Conservation (phyloP, 2,888 invertebrate genomes). For the Selenia dentaria region DNA sequence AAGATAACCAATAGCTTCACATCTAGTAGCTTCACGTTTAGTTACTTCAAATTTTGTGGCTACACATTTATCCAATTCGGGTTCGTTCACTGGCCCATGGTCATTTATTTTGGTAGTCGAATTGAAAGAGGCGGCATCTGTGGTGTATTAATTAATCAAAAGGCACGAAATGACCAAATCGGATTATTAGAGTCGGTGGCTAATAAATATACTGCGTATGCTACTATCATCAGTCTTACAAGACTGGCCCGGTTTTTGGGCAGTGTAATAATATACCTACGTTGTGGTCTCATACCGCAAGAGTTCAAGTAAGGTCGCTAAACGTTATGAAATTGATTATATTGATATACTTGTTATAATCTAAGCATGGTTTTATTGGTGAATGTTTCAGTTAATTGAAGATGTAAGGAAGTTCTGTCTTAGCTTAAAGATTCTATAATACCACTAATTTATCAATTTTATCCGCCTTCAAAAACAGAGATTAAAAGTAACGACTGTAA, state of each 20-base stretch:
- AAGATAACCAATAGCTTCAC: constrained; percentile 30
- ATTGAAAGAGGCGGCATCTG: constrained; percentile 37
- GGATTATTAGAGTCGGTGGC: constrained; percentile 56
- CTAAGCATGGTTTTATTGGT: too few relatives aligned
- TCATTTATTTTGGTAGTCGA: constrained; percentile 30
- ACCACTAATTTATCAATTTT: too few relatives aligned
- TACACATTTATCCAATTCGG: constrained; percentile 27
- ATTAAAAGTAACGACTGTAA: too few relatives aligned
- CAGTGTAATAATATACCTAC: constrained; percentile 8
- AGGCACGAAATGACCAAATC: constrained; percentile 53
- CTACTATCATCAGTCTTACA: constrained; percentile 48
- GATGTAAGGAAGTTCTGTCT: too few relatives aligned
- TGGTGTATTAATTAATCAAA: constrained; percentile 59
- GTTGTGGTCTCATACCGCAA: constrained; percentile 35
- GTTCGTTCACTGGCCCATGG: constrained; percentile 24
- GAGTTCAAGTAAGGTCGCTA: constrained; percentile 37
- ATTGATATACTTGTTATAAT: too few relatives aligned
- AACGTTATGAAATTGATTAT: constrained; percentile 10
- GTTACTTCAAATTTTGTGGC: constrained; percentile 11
- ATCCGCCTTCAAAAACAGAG: too few relatives aligned
- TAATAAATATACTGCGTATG: constrained; percentile 47
- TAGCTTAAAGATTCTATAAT: too few relatives aligned
- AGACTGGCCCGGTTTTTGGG: constrained; percentile 26
- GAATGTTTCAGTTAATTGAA: too few relatives aligned
- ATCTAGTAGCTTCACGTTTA: constrained; percentile 20